A percentile compares a stretch with the other conserved stretches of the same genome.
These are phyloP conservation scores for Ophion costatus DNA, from an alignment of 2,888 invertebrate species.

Conservation along the genomic window DNA sequence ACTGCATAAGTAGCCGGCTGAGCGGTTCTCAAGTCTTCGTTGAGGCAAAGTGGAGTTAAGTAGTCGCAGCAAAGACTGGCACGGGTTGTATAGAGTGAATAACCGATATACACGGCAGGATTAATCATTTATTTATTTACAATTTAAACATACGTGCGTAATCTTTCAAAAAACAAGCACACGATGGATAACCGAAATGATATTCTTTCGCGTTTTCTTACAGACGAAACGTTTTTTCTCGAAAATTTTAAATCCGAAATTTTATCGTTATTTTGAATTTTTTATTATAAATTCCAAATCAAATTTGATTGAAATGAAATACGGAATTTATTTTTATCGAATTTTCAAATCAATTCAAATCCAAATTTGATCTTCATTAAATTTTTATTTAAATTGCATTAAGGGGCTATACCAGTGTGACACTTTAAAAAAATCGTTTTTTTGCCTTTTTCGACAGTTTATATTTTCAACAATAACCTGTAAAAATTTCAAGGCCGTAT, in stretches of 20 bases:
- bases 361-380: background rate
- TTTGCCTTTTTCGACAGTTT: too few relatives aligned
- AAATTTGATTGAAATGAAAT: background rate
- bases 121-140: background rate
- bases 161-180: background rate
- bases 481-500: too few relatives aligned
- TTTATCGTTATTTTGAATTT: background rate
- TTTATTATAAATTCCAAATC: background rate
- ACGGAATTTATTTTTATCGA: background rate
- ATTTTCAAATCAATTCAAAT: background rate
- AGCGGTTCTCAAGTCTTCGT: slow-evolving; percentile 16
- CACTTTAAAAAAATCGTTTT: too few relatives aligned
- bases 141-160: background rate
- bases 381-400: background rate
- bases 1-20: slow-evolving; percentile 33
- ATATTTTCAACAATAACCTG: too few relatives aligned
- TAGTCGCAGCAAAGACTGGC: slow-evolving; percentile 24
- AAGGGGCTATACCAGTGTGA: too few relatives aligned
- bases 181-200: background rate
- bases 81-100: slow-evolving; percentile 9
- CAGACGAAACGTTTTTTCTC: background rate
- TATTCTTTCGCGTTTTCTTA: background rate
- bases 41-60: slow-evolving; percentile 26
- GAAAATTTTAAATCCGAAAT: too few relatives aligned
- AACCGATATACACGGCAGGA: background rate